Conservation (phyloP, 2,888 invertebrate genomes). For the Cordilura impudica region DNA sequence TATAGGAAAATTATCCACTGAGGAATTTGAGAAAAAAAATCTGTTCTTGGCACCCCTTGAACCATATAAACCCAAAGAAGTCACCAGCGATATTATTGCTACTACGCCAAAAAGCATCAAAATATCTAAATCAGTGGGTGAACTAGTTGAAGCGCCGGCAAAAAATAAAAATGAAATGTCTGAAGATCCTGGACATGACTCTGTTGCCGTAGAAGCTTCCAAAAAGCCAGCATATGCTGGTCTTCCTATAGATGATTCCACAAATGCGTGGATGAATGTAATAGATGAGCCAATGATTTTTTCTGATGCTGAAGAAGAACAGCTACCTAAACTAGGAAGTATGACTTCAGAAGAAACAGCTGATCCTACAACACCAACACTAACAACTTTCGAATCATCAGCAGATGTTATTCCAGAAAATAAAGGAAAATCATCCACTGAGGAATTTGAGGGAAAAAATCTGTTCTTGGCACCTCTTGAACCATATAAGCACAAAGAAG, state of each 20-base stretch:
- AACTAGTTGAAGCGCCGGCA: neutral
- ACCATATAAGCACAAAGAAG: neutral
- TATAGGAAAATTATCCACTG: neutral
- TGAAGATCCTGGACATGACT: neutral
- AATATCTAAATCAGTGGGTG: constrained; percentile 34
- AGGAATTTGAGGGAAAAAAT: neutral
- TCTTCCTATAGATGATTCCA: constrained; percentile 71
- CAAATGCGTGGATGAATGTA: constrained; percentile 72
- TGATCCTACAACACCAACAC: too few relatives aligned
- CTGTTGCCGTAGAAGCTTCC: constrained; percentile 37
- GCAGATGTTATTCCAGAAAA: too few relatives aligned
- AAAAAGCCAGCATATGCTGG: constrained; percentile 69
- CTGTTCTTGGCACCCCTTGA: constrained; percentile 2
- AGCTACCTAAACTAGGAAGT: neutral
- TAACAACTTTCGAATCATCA: neutral
- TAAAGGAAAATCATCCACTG: neutral
- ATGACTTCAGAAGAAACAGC: neutral
- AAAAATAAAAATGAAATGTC: constrained; percentile 16
- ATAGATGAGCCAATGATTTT: constrained; percentile 74
- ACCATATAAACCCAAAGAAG: constrained; percentile 16
- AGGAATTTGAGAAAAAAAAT: neutral
- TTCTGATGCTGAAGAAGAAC: constrained; percentile 70
- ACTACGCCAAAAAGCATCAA: constrained; percentile 23
- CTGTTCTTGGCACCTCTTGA: neutral
- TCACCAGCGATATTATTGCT: neutral